phyloP scores from a whole-genome alignment of 2,797 vertebrate genomes.

The Siniperca undulata region DNA sequence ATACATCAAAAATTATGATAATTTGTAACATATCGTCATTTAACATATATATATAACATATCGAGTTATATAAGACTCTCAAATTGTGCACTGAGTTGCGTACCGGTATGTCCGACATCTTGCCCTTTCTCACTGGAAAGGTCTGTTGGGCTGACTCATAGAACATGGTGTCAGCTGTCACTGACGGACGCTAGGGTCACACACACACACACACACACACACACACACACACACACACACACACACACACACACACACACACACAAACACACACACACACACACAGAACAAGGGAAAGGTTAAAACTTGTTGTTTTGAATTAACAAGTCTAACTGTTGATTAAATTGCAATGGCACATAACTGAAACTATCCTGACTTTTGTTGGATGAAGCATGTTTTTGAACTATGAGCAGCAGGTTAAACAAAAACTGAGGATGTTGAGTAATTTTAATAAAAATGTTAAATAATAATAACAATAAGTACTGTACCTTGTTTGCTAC shows the following conservation, averaged over 20 bases:
- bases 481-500: conserved; percentile 68
- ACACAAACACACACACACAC: neutral
- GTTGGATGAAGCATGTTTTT: neutral
- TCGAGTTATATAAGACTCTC: neutral
- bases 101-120: conserved; percentile 85
- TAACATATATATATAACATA: too few species aligned
- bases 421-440: neutral
- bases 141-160: conserved; percentile 78
- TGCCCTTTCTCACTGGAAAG: conserved; percentile 71
- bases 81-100: neutral
- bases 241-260: neutral
- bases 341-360: neutral
- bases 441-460: neutral
- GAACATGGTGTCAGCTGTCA: conserved; percentile 78
- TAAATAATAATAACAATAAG: neutral
- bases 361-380: neutral
- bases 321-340: neutral
- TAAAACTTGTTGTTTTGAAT: neutral
- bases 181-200: conserved; percentile 71
- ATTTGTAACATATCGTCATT: neutral
- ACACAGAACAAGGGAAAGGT: neutral
- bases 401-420: neutral
- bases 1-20: neutral
- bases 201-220: conserved; percentile 28
- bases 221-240: conserved; percentile 27